Evolutionary conservation across 2,888 invertebrate genomes (phyloP).

Genomic region (Argynnis bischoffii): DNA sequence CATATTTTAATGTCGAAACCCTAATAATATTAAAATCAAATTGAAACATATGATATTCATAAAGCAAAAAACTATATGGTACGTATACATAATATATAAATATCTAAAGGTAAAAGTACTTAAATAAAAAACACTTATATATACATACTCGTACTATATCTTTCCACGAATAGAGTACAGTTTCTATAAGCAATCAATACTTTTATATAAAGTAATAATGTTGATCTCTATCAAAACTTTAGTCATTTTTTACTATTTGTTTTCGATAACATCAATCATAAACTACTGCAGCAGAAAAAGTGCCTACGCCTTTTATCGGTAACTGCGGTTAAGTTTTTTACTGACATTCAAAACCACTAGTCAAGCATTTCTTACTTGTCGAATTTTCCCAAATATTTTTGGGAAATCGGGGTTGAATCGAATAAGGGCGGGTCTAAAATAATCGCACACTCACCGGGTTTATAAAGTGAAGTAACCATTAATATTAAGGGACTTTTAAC

Average conservation of each 20-base stretch:
- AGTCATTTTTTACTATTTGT: background rate
- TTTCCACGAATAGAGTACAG: too few relatives aligned
- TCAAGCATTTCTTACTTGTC: conserved; percentile 5
- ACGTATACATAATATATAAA: too few relatives aligned
- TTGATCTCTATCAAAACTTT: background rate
- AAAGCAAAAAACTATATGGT: too few relatives aligned
- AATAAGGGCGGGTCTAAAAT: conserved; percentile 22
- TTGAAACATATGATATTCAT: too few relatives aligned
- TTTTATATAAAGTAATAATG: too few relatives aligned
- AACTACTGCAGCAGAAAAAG: conserved; percentile 3
- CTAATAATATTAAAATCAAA: too few relatives aligned
- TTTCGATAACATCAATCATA: conserved; percentile 18
- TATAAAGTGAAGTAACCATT: conserved; percentile 3
- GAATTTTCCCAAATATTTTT: conserved; percentile 21
- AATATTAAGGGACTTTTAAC: background rate
- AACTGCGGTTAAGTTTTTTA: background rate
- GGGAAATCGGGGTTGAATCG: too few relatives aligned
- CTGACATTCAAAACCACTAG: background rate
- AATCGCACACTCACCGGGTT: conserved; percentile 24
- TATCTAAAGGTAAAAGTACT: too few relatives aligned
- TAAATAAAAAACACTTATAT: too few relatives aligned
- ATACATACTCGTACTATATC: too few relatives aligned
- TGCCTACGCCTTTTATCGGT: conserved; percentile 2
- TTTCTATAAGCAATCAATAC: background rate
- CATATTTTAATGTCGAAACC: too few relatives aligned